Evolutionary conservation across 1,140 invertebrate genomes (phyloP), one percentile per base, ranked within the genome.

Genomic region (Aethina tumida): DNA sequence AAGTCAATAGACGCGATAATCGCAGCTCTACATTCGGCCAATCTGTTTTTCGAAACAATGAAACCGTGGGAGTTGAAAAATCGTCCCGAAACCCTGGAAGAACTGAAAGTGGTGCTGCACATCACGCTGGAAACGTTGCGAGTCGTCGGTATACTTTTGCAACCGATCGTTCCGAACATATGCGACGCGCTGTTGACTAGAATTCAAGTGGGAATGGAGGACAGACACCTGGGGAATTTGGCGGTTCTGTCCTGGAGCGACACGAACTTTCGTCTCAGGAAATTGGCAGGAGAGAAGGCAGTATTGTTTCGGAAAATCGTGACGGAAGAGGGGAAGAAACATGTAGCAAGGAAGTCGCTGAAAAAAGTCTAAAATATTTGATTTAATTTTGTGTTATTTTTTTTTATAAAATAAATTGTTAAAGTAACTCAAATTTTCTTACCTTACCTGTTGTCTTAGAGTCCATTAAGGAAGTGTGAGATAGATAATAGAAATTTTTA

Each of bases 31-130:
- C 78, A 83, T 55, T 62, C 71, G 17, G 75, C 84, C 1, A 98
- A 99, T 70, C 64, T 75, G 40, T 88, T 96, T 70, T 77, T 97
- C 43, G 78, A 95, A 49, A 63, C 76, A 4, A 70, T 81, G 37
- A 78, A 84, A 60, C 93, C 94, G 0, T 98, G 95, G 95, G 69
- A 79, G 45, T 67, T 97, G 28, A 71, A 67, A n/a, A 69, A 74
- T 44, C 49, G 64, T 24, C 46, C 53, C 0, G 57, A 70, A 35
- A 50, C 52, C 15, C 43, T 59, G n/a, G 52, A 63, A 31, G 59
- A 82, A 48, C 59, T 96, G 6, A 68, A 82, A 42, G 73, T 73
- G 12, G 70, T 94, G 10, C 67, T 97, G 35, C 80, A 84, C 53
- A 55, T 97, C 9, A 77, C 81, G 26, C 67, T 97, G 58, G 93